These are phyloP conservation scores for Phrynocephalus forsythii DNA, from an alignment of 2,797 vertebrate genomes.

Conservation along the genomic window DNA sequence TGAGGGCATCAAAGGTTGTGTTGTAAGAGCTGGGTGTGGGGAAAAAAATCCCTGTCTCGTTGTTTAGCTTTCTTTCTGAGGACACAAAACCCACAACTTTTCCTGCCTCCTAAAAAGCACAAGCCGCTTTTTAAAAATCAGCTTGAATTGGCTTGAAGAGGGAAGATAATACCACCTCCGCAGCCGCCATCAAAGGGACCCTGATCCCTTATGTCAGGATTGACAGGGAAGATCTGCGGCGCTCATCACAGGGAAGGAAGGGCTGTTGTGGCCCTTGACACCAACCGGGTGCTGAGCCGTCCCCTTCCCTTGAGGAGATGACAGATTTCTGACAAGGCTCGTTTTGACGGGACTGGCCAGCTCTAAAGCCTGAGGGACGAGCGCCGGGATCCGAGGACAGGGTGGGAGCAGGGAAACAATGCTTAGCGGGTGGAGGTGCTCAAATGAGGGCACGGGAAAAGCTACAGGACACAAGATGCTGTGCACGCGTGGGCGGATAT, in stretches of 20 bases:
- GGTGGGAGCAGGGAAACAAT: neutral
- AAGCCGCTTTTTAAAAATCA: slow-evolving; percentile 37
- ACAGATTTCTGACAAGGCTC: neutral
- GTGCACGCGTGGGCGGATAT: too few relatives aligned
- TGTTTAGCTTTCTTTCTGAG: neutral
- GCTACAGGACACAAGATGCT: neutral
- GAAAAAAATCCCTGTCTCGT: neutral
- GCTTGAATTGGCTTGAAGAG: slow-evolving; percentile 28
- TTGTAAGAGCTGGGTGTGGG: neutral
- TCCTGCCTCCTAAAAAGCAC: neutral
- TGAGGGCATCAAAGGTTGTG: neutral
- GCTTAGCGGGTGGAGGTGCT: neutral
- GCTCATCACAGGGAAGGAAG: neutral
- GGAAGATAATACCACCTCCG: slow-evolving; percentile 1
- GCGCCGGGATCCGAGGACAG: neutral
- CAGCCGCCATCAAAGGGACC: slow-evolving; percentile 10
- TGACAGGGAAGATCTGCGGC: neutral
- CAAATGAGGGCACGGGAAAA: neutral
- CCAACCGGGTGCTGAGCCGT: neutral
- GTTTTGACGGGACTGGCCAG: neutral
- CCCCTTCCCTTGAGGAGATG: neutral
- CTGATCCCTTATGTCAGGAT: neutral
- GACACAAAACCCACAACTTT: neutral
- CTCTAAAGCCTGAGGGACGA: neutral
- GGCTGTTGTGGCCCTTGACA: neutral